Evolutionary conservation across 2,113 vertebrate species (phyloP), one percentile per base, ranked within the genome.

Genomic region (Eulacestoma nigropectus): DNA sequence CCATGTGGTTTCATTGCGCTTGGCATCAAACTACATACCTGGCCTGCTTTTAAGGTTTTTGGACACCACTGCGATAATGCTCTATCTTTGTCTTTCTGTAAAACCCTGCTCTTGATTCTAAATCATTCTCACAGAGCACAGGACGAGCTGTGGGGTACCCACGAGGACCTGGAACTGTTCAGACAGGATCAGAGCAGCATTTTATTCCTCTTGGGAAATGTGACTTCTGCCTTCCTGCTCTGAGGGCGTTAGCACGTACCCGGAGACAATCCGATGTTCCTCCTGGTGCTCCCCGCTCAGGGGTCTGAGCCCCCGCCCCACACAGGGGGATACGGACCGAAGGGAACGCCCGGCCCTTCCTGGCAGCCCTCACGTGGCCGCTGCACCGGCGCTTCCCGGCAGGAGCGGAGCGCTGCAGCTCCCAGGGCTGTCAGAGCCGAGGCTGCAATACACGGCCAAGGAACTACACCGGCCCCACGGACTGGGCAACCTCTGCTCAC

Each of bases 241-340:
- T 8, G 20, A 19, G 42, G 32, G 21, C 4, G 4, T 27, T 11
- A 14, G 21, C 25, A 6, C 20, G 47, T 2, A 14, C 12, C 12
- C 3, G 0, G 23, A 6, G 18, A 2, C 33, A 10, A 7, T 0
- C 1, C 0, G 4, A 1, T 19, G 4, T 9, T 53, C 9, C 35
- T 39, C 1, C 22, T n/a, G 3, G 44, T 59, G 11, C 7, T 18
- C 8, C 9, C 11, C 6, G 16, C 8, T 0, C 1, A 4, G 42
- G 7, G 25, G 1, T 16, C 41, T 3, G 47, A 3, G 2, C 49
- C 29, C 16, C 17, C 23, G 19, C 32, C 22, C 25, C 10, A 3
- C 9, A 4, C 4, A 13, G 37, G 13, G 7, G 13, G 1, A 1
- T 60, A 4, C 18, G n/a, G 37, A 7, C 37, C 2, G 2, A 4